Percentiles rank a stretch among this genome's conserved stretches.
Evolutionary conservation across 1,140 invertebrate species (phyloP).

Genomic region (Oncopodura yosiiana): DNA sequence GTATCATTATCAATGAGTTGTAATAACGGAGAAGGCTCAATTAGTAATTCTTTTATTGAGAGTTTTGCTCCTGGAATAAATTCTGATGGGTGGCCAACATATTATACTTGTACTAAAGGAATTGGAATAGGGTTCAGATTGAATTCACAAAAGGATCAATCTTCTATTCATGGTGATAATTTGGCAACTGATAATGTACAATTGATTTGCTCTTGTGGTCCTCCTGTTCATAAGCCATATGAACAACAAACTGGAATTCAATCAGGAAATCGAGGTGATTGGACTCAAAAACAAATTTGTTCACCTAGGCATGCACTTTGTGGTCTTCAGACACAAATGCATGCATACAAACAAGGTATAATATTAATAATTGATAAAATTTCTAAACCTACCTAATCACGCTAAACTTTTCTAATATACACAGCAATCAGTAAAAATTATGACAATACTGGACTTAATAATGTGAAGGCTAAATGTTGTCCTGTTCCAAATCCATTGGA

Average conservation of each 20-base stretch:
- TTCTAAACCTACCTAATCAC: too few species aligned
- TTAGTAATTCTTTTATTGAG: neutral
- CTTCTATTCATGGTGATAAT: neutral
- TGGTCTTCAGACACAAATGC: constrained; percentile 21
- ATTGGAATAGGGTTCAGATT: constrained; percentile 8
- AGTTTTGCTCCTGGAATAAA: neutral
- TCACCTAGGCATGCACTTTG: constrained; percentile 4
- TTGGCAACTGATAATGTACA: constrained; percentile 16
- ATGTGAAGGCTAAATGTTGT: constrained; percentile 18
- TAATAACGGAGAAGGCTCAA: neutral
- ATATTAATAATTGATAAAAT: too few species aligned
- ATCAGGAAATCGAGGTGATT: constrained; percentile 12
- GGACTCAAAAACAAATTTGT: constrained; percentile 13
- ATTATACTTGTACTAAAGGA: constrained; percentile 11
- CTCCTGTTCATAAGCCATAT: constrained; percentile 12
- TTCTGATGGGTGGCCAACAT: constrained; percentile 5
- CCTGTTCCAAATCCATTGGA: constrained; percentile 2
- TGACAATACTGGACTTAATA: constrained; percentile 19
- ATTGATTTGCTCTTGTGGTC: constrained; percentile 13
- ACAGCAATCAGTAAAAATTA: neutral
- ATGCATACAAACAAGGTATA: neutral
- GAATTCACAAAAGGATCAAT: constrained; percentile 9
- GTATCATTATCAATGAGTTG: constrained; percentile 10
- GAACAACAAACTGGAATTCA: constrained; percentile 4
- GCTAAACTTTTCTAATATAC: neutral